Evolutionary conservation across 2,113 vertebrate species (phyloP).

Genomic region (Antennarius striatus): DNA sequence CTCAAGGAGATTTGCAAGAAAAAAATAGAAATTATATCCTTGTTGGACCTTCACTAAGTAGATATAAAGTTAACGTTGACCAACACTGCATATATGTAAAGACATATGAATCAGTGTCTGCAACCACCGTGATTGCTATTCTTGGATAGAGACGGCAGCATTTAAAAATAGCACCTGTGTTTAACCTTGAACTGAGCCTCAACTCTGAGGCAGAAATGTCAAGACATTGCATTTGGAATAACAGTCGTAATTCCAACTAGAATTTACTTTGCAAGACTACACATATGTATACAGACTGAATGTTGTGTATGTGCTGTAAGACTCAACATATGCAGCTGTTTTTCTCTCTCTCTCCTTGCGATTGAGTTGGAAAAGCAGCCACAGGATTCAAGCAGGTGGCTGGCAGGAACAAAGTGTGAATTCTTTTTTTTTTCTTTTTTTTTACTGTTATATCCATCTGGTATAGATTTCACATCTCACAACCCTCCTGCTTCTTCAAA

Average conservation of each 20-base stretch:
- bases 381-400: conserved; percentile 54
- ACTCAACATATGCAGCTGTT: conserved; percentile 46
- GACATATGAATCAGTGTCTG: conserved; percentile 5
- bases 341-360: conserved; percentile 21
- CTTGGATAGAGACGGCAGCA: not conserved
- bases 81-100: conserved; percentile 18
- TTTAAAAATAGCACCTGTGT: conserved; percentile 1
- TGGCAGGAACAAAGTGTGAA: conserved; percentile 59
- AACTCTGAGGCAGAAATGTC: not conserved
- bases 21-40: conserved; percentile 27
- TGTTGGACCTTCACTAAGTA: conserved; percentile 41
- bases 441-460: conserved; percentile 60
- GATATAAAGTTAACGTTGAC: conserved; percentile 33
- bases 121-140: not conserved
- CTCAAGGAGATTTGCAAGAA: conserved; percentile 42
- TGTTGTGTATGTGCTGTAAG: conserved; percentile 15
- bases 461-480: conserved; percentile 61
- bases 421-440: conserved; percentile 1
- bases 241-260: not conserved
- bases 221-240: conserved; percentile 20
- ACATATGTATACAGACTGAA: not conserved
- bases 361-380: conserved; percentile 47
- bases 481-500: conserved; percentile 54
- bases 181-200: conserved; percentile 9
- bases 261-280: not conserved